These are phyloP conservation scores for Poecilobothrus nobilitatus DNA, from an alignment of 2,888 invertebrate genomes.

Conservation along the genomic window DNA sequence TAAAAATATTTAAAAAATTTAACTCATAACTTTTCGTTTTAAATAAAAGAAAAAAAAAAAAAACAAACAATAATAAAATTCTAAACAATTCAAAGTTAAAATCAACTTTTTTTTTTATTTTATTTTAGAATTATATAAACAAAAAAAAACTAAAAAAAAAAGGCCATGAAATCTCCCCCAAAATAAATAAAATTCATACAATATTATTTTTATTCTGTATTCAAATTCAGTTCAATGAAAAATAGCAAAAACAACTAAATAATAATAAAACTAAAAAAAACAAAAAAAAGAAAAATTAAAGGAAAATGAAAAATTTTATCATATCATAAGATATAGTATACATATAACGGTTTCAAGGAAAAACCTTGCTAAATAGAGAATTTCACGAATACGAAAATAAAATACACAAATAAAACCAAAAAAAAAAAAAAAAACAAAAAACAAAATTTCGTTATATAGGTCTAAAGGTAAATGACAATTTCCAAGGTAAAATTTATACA, in stretches of 20 bases:
- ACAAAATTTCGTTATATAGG: not conserved
- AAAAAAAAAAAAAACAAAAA: not conserved
- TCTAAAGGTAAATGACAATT: slow-evolving; percentile 6
- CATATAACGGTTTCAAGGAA: slow-evolving; percentile 8
- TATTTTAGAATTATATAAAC: not conserved
- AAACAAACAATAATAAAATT: too few species aligned
- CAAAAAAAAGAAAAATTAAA: too few species aligned
- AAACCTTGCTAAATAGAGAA: slow-evolving; percentile 9
- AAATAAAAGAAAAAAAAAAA: too few species aligned
- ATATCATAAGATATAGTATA: not conserved
- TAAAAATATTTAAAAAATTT: too few species aligned
- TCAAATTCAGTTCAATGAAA: slow-evolving; percentile 2
- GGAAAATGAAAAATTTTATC: not conserved
- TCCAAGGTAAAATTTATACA: not conserved
- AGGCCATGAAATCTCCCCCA: not conserved
- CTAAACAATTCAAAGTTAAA: too few species aligned
- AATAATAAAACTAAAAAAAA: not conserved
- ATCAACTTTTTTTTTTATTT: too few species aligned
- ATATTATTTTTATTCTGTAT: not conserved
- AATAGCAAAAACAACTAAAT: too few species aligned
- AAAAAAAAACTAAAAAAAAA: not conserved
- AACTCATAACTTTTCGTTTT: too few species aligned
- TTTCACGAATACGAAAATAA: not conserved
- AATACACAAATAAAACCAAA: not conserved
- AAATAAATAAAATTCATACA: not conserved